Base-by-base conservation (phyloP, 2,888 invertebrate species). In the Scaptomyza tumidula region DNA sequence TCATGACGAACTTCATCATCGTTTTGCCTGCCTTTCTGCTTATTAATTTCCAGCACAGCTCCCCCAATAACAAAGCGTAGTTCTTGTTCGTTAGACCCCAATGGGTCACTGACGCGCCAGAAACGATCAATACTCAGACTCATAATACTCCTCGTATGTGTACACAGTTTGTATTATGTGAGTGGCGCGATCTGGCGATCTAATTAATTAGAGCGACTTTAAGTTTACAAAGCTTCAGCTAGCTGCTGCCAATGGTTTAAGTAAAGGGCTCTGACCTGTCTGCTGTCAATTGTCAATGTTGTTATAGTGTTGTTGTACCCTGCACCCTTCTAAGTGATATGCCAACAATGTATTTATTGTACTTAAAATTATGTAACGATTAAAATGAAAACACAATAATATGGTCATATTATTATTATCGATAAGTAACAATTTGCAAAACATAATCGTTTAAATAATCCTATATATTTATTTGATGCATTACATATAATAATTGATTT, bases 11-110 rank as follows among this genome's bases (percentile, higher is more conserved):
- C 14, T 14, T 14, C 39, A 39, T 39, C 31, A 65, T 65, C 31
- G 52, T 58, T 48, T 55, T 71, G 49, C 49, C 76, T 84, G 24
- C 24, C 24, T 24, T 24, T 24, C 3, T 24, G 24, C 24, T 24
- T 24, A 24, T 24, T 24, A 24, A 24, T 24, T 83, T 84, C 71
- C 74, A 64, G 24, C 75, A 55, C 75, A 84, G 29, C 62, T 75
- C 31, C 67, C 65, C 76, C 84, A 86, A 80, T 80, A 75, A 82
- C 82, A 82, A 86, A 84, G 82, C 84, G 64, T 55, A 24, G 57
- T 55, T 59, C 59, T 86, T 86, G 81, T 84, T 83, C 61, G 7
- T 41, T 33, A 3, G 9, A 13, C 13, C 19, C 24, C 16, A 14
- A n/a, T 67, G 74, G 74, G 66, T 82, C 86, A 85, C 64, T 60